Evolutionary conservation across 1,140 invertebrate species (phyloP), one percentile per base, ranked within the genome.

Genomic region (Drosophila neocordata): DNA sequence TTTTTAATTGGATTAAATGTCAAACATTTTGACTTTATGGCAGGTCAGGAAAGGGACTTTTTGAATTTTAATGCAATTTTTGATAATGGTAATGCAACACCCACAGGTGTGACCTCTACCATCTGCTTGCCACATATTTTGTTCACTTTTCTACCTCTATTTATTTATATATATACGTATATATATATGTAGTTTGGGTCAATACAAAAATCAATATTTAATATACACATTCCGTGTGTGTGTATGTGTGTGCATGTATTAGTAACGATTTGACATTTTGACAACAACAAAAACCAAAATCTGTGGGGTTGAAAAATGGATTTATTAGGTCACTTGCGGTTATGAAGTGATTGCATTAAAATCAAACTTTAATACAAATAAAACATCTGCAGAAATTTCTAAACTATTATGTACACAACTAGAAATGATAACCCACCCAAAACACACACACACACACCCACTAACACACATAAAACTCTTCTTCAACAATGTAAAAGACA

Each of bases 61-160:
- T 76, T 79, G 71, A 88, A 87, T 87, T 87, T 82, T 87, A 87
- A 87, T 87, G 79, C 66, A 72, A 82, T 83, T 88, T 87, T 88
- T 64, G 72, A 71, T 63, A 77, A 82, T 87, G 75, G 73, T 85
- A 72, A 56, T 68, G 20, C 75, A 58, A 69, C 52, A 70, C 58
- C 65, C 65, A 62, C 79, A 73, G 58, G 48, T 69, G 71, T 64
- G 61, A 11, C 44, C 67, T 12, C 20, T 64, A 31, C 52, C 59
- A 34, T 22, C 20, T 20, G 9, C 15, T 48, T 58, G 15, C 59
- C 38, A 44, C n/a, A 31, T 11, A 18, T 15, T 4, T 9, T 20
- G 65, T 55, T 15, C n/a, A 15, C 38, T 15, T 27, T 35, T 44
- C 18, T 37, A 44, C 12, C 12, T n/a, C 44, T 31, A 35, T 52